phyloP scores from a whole-genome alignment of 2,797 vertebrate species.

The Pygocentrus nattereri region DNA sequence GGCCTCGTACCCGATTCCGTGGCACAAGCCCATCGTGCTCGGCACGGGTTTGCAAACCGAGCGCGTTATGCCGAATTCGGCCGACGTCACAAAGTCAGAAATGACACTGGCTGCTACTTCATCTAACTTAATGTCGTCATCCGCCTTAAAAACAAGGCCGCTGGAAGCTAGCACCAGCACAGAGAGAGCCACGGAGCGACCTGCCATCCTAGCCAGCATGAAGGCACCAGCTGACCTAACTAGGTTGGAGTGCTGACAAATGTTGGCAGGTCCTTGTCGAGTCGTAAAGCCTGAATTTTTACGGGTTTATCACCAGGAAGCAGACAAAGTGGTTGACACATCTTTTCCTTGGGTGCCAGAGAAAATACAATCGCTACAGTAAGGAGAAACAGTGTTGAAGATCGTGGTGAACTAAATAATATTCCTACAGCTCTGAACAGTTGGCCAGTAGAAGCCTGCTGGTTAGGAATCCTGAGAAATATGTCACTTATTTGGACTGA shows the following conservation, averaged over 20 bases:
- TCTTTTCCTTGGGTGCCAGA: background rate
- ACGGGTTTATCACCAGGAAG: background rate
- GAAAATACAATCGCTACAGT: too few species aligned
- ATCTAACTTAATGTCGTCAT: background rate
- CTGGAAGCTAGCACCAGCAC: background rate
- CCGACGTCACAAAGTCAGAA: conserved; percentile 61
- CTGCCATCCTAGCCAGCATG: background rate
- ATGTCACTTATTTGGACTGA: too few species aligned
- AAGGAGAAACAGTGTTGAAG: too few species aligned
- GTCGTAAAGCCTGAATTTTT: background rate
- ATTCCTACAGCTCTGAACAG: too few species aligned
- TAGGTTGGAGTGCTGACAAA: background rate
- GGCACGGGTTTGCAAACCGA: conserved; percentile 82
- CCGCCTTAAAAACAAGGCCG: background rate
- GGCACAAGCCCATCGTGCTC: conserved; percentile 79
- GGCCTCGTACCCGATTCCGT: conserved; percentile 81
- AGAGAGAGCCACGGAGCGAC: background rate
- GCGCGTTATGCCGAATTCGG: conserved; percentile 68
- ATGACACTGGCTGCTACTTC: conserved; percentile 28
- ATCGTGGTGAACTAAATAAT: too few species aligned
- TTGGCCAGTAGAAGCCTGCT: too few species aligned
- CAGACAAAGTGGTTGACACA: background rate
- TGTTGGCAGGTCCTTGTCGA: background rate
- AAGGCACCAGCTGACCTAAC: background rate
- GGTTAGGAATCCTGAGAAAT: too few species aligned